These are phyloP conservation scores for Ailurus styani DNA, from an alignment of 2,113 vertebrate species.

Conservation along the genomic window DNA sequence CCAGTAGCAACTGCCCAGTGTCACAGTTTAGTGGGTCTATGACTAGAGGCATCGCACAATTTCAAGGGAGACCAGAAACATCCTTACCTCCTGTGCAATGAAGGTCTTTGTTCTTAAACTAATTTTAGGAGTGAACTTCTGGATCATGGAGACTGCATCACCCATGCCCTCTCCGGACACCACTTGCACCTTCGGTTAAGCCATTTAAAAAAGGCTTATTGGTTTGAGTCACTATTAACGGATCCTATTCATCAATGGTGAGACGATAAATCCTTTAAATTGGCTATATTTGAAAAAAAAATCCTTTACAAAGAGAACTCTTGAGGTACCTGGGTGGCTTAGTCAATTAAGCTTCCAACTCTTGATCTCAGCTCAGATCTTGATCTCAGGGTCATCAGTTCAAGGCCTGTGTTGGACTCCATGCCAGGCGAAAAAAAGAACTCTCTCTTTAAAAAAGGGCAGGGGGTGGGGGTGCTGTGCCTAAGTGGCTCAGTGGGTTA, in stretches of 20 bases:
- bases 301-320: background rate
- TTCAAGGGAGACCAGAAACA: background rate
- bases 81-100: background rate
- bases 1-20: background rate
- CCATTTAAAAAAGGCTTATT: background rate
- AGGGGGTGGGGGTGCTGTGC: too few relatives aligned
- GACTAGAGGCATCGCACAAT: background rate
- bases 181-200: background rate
- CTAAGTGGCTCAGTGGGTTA: too few relatives aligned
- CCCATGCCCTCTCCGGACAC: background rate
- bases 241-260: background rate
- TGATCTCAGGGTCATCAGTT: too few relatives aligned
- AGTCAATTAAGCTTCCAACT: background rate
- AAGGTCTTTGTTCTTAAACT: background rate
- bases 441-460: background rate
- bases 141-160: background rate
- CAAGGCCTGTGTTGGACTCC: too few relatives aligned
- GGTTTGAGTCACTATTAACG: background rate
- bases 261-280: background rate
- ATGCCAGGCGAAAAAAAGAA: background rate
- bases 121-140: background rate
- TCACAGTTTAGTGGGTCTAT: background rate
- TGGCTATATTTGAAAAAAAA: background rate
- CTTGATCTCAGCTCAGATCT: too few relatives aligned
- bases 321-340: background rate